Evolutionary conservation across 2,113 vertebrate species (phyloP), one percentile per base, ranked within the genome.

Genomic region (Stigmatopora nigra): DNA sequence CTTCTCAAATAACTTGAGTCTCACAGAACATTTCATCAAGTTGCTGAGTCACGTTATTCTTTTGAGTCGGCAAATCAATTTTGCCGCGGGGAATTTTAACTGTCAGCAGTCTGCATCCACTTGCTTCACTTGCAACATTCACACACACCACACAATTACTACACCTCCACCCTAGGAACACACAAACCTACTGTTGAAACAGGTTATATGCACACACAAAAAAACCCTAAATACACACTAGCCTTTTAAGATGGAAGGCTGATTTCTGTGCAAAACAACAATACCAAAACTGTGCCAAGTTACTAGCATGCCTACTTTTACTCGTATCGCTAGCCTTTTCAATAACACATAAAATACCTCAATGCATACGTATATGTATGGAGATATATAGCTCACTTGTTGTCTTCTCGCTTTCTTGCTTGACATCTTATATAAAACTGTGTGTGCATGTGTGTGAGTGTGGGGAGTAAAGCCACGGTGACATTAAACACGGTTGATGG

Each of bases 401-500:
- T 57, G 44, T 62, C 35, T 65, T 68, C 31, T 35, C 53, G 63
- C 36, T 46, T 9, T 61, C 38, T 41, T 11, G 4, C 10, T 44
- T 45, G 58, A 61, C 72, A 78, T 78, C 75, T 72, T 83, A 73
- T 80, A 75, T 82, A 80, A 82, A 84, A 75, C 52, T 60, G 58
- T 73, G 72, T 69, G 67, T 65, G 73, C 45, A 55, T 70, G 70
- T 61, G 47, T 67, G 20, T 48, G 15, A 31, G 60, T 56, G 64
- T 59, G 55, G 57, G 72, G 67, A 79, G 72, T 67, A 87, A 85
- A 73, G 75, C 72, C 75, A 75, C 77, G 76, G 78, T 88, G 86
- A 90, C 87, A 88, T 89, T 88, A 88, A 89, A 85, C 86, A 89
- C 73, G 63, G 79, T 71, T 81, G 78, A 77, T 58, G 63, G 81